Evolutionary conservation across 2,888 invertebrate genomes (phyloP).

Genomic region (Hanleya hanleyi): DNA sequence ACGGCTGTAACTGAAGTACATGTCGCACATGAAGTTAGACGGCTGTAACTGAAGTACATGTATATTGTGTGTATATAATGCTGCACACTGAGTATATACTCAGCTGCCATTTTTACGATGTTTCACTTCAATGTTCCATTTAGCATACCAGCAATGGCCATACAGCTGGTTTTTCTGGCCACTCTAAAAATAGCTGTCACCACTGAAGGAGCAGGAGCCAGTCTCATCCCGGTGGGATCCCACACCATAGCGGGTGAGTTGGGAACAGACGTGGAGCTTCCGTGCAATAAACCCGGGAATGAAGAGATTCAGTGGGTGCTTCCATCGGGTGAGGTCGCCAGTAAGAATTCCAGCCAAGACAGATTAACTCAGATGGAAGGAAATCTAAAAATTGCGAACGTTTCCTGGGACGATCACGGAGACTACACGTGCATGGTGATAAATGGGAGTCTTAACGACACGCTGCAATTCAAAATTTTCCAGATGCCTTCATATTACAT

Average conservation of each 20-base stretch:
- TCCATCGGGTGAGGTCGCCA: not conserved
- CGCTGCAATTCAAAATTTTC: not conserved
- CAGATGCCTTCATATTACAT: not conserved
- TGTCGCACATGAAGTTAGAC: no score
- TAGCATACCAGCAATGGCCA: no score
- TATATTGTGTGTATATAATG: no score
- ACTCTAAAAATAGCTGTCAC: no score
- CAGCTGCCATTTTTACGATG: no score
- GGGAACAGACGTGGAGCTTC: not conserved
- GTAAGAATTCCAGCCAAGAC: not conserved
- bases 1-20: no score
- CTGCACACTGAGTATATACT: no score
- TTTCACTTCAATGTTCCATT: no score
- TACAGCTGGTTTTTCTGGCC: no score
- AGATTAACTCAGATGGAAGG: not conserved
- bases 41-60: no score
- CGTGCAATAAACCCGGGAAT: not conserved
- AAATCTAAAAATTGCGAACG: not conserved
- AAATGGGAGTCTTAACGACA: not conserved
- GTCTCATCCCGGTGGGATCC: not conserved
- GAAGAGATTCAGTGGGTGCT: not conserved
- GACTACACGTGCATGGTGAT: not conserved
- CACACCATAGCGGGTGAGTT: not conserved
- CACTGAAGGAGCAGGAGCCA: not conserved
- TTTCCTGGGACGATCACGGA: not conserved